phyloP scores from a whole-genome alignment of 1,140 invertebrate species.

The Drosophila serrata region DNA sequence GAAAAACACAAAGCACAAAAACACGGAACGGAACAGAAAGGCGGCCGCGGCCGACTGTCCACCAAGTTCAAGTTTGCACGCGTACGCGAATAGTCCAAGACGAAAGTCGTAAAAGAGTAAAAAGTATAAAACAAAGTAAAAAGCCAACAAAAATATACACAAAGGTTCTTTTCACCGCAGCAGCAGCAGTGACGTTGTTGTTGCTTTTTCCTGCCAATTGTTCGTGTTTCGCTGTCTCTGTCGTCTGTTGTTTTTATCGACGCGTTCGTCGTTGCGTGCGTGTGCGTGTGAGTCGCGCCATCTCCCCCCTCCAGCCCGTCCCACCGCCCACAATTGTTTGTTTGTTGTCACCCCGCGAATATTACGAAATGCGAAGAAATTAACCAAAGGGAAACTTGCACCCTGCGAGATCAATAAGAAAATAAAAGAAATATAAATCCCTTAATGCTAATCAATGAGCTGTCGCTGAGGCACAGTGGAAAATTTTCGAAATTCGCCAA shows the following conservation, averaged over 20 bases:
- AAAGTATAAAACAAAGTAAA: constrained; percentile 34
- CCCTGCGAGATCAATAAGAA: constrained; percentile 5
- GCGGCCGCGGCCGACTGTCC: constrained; percentile 3
- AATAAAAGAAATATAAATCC: constrained; percentile 4
- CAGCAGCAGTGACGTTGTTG: constrained; percentile 39
- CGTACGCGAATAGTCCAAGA: constrained; percentile 35
- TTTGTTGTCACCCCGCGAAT: constrained; percentile 40
- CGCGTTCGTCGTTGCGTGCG: constrained; percentile 49
- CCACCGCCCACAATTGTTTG: constrained; percentile 8
- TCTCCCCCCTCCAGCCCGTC: background rate
- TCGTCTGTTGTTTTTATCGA: constrained; percentile 67
- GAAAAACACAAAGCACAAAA: constrained; percentile 5
- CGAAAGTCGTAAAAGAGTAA: constrained; percentile 63
- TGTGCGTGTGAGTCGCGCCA: constrained; percentile 15
- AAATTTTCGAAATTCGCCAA: constrained; percentile 65
- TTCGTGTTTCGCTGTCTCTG: constrained; percentile 33
- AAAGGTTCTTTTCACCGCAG: constrained; percentile 30
- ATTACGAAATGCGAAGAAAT: constrained; percentile 10
- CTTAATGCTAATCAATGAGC: constrained; percentile 59
- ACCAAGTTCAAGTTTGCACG: constrained; percentile 71
- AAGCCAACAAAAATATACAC: constrained; percentile 33
- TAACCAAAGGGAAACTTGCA: constrained; percentile 3
- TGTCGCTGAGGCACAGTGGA: constrained; percentile 59
- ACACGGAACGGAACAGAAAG: constrained; percentile 4
- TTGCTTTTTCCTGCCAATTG: constrained; percentile 49